Percentiles rank a stretch among this genome's conserved stretches.
phyloP scores from a whole-genome alignment of 2,888 invertebrate genomes.

The Lithophane socia region DNA sequence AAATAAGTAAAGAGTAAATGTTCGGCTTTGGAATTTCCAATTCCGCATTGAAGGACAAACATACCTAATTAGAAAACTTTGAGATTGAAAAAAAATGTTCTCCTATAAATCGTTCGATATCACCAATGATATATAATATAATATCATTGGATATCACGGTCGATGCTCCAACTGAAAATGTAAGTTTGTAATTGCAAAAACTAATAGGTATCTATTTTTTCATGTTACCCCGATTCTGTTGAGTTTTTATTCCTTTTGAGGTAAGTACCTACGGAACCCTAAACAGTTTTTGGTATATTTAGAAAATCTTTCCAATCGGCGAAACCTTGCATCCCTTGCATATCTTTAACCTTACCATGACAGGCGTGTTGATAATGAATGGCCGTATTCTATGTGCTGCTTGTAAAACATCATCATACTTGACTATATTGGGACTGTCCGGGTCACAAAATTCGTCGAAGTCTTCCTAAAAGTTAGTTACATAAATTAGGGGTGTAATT shows the following conservation, averaged over 20 bases:
- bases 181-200: background rate
- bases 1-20: background rate
- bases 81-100: background rate
- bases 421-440: conserved; percentile 78
- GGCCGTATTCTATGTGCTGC: conserved; percentile 73
- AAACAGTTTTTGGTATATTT: background rate
- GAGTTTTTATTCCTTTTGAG: background rate
- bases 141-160: too few species aligned
- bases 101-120: background rate
- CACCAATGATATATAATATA: too few species aligned
- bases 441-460: conserved; percentile 85
- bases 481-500: background rate
- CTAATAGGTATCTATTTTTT: background rate
- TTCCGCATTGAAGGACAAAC: background rate
- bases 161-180: background rate
- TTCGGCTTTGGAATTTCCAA: background rate
- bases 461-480: conserved; percentile 78
- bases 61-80: too few species aligned
- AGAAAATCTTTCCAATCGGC: background rate
- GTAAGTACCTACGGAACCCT: background rate
- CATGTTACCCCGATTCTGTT: too few species aligned
- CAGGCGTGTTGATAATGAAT: conserved; percentile 75
- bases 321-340: background rate
- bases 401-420: conserved; percentile 76
- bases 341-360: conserved; percentile 72